A percentile compares a stretch with the other conserved stretches of the same genome.
Conservation (phyloP, 2,113 vertebrate genomes). For the Bos indicus region DNA sequence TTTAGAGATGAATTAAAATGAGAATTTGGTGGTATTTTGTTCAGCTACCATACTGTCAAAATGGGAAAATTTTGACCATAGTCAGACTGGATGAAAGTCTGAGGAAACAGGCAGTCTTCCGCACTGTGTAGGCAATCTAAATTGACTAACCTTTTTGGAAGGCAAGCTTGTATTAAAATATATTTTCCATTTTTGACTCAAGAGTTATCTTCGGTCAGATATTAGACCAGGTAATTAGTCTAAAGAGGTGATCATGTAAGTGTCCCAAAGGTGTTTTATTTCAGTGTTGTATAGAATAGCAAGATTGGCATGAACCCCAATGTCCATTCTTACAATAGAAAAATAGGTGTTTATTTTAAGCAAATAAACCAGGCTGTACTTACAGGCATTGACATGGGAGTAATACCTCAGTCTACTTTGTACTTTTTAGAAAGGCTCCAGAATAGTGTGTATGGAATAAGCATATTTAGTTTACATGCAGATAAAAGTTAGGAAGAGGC, state of each 20-base stretch:
- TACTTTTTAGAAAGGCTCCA: not conserved
- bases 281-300: not conserved
- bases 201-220: not conserved
- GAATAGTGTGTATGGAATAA: not conserved
- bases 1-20: constrained; percentile 19
- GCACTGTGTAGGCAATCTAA: not conserved
- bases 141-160: constrained; percentile 11
- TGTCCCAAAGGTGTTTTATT: not conserved
- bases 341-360: not conserved
- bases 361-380: not conserved
- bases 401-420: not conserved
- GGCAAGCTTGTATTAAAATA: not conserved
- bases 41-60: not conserved
- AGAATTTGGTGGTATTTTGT: not conserved
- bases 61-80: not conserved
- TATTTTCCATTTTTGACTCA: not conserved
- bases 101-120: not conserved
- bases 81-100: not conserved
- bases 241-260: not conserved
- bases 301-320: not conserved
- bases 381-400: not conserved
- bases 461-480: not conserved
- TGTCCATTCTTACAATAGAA: not conserved
- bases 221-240: not conserved
- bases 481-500: not conserved